Evolutionary conservation across 2,888 invertebrate genomes (phyloP).

Genomic region (Rhimphoctona megacephalus): DNA sequence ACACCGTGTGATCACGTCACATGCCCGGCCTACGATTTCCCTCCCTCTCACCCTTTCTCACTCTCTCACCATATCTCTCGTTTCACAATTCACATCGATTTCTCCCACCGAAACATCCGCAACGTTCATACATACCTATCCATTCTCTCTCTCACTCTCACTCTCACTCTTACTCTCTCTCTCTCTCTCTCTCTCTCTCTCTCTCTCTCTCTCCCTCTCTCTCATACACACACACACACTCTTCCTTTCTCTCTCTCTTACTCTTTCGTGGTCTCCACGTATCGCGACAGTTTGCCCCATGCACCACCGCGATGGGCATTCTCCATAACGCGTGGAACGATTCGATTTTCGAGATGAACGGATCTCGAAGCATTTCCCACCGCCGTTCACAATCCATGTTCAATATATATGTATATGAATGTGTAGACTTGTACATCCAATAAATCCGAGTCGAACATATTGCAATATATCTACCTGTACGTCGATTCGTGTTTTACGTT

Average conservation of each 20-base stretch:
- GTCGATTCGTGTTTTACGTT: conserved; percentile 64
- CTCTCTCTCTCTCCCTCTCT: background rate
- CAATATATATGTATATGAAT: background rate
- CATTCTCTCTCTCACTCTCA: conserved; percentile 17
- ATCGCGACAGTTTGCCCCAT: conserved; percentile 27
- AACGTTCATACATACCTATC: conserved; percentile 20
- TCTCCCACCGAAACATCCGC: conserved; percentile 47
- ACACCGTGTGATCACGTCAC: conserved; percentile 80
- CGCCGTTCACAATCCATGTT: conserved; percentile 30
- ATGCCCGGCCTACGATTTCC: conserved; percentile 65
- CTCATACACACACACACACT: no score
- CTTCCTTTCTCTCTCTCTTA: conserved; percentile 10
- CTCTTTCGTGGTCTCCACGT: conserved; percentile 15
- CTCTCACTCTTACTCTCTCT: background rate
- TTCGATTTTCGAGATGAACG: conserved; percentile 67
- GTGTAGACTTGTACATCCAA: conserved; percentile 20
- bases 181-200: background rate
- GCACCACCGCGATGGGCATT: conserved; percentile 55
- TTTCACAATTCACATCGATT: conserved; percentile 9
- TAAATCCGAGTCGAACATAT: conserved; percentile 62
- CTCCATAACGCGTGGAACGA: conserved; percentile 65
- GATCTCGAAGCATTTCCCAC: conserved; percentile 58
- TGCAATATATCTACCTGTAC: conserved; percentile 50
- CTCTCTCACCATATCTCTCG: conserved; percentile 27
- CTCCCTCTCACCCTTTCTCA: conserved; percentile 30